Evolutionary conservation across 2,888 invertebrate genomes (phyloP), one percentile per base, ranked within the genome.

Genomic region (Ophion ventricosus): DNA sequence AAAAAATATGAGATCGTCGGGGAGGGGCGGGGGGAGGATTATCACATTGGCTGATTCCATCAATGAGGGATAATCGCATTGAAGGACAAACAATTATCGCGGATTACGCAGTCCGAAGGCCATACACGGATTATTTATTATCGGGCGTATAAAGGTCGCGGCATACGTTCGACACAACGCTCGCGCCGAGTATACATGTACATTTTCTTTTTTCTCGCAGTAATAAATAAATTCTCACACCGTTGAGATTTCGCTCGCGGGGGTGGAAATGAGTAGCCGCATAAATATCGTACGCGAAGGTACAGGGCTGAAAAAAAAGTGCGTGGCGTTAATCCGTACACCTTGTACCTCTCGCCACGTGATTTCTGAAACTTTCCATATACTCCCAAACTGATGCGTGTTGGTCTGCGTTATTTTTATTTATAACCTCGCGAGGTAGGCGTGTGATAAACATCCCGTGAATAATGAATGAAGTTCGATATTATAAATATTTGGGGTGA

Each of bases 401-500:
- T 73, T 7, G 7, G 35, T 35, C 35, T 43, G 26, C 61, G 61
- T 25, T 49, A 49, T 49, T 67, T 43, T 67, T 26, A 70, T 70
- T 26, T 56, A 70, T 29, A n/a, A n/a, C 29, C 26, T 26, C 17
- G 49, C 3, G 14, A 49, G 49, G 17, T 23, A 20, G 5, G 29
- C 35, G 29, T 25, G 59, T 40, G 72, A 73, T 59, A 73, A 73
- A 73, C 72, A 40, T 14, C 59, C n/a, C 40, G 25, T 73, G 40
- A 35, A 73, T 59, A 59, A 73, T 73, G 57, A 59, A 59, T 73
- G 57, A 73, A 43, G 7, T 73, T 59, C 40, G 57, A 25, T 40
- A 40, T 35, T 26, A 43, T 59, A 73, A 73, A 73, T 73, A 43
- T 73, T 73, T 73, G 59, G 57, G 57, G 40, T 25, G 57, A 59